Conservation (phyloP, 2,797 vertebrate genomes). For the Enoplosus armatus region DNA sequence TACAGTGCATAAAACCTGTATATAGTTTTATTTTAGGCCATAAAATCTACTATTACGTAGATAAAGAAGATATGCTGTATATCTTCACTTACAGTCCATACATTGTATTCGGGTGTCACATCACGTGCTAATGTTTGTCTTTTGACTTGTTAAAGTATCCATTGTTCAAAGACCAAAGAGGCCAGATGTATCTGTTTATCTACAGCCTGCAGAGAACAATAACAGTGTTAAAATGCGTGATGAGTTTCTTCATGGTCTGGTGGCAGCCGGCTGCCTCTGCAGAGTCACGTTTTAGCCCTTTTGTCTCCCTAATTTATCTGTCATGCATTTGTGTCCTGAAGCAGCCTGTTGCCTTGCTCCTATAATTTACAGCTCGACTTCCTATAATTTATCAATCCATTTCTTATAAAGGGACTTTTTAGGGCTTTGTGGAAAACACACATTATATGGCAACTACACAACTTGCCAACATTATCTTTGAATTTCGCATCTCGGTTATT, state of each 20-base stretch:
- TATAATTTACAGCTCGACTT: conserved; percentile 51
- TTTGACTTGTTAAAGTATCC: conserved; percentile 24
- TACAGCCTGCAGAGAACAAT: conserved; percentile 50
- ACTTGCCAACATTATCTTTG: not conserved
- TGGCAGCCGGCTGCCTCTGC: conserved; percentile 42
- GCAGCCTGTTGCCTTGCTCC: conserved; percentile 28
- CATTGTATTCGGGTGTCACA: conserved; percentile 21
- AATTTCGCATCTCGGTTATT: not conserved
- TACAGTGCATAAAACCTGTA: not conserved
- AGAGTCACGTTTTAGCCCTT: conserved; percentile 41
- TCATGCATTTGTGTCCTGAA: conserved; percentile 42
- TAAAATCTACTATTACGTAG: not conserved
- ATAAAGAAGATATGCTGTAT: not conserved
- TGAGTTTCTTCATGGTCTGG: conserved; percentile 60
- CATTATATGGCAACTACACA: not conserved
- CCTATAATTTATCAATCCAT: conserved; percentile 48
- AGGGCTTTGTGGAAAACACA: not conserved
- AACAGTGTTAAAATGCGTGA: conserved; percentile 53
- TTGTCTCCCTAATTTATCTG: conserved; percentile 65
- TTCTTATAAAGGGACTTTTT: not conserved
- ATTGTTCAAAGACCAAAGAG: conserved; percentile 44
- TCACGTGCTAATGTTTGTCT: conserved; percentile 26
- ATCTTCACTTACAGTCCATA: not conserved
- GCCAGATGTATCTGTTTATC: conserved; percentile 63
- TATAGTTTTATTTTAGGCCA: not conserved